Percentiles rank a stretch among this genome's conserved stretches.
phyloP scores from a whole-genome alignment of 2,797 vertebrate genomes.

The Hybognathus amarus region DNA sequence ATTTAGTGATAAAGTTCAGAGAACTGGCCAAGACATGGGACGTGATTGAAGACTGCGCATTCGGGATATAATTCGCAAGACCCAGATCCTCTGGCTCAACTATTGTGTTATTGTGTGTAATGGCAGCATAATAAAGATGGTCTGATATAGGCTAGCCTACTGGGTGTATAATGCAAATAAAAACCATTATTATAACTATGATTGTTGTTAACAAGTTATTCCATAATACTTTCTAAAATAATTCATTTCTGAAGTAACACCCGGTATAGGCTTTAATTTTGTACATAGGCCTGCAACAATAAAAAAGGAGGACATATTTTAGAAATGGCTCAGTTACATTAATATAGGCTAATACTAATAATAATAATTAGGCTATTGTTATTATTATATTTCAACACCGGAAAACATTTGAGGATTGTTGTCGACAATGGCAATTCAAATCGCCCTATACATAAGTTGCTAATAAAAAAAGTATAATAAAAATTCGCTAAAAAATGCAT shows the following conservation, averaged over 20 bases:
- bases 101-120: conserved; percentile 79
- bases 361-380: too few relatives aligned
- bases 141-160: conserved; percentile 69
- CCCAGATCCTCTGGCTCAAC: conserved; percentile 70
- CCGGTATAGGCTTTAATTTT: neutral
- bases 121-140: conserved; percentile 71
- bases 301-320: neutral
- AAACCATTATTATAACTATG: neutral
- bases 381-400: too few relatives aligned
- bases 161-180: neutral
- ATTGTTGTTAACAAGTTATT: neutral
- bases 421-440: neutral
- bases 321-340: neutral
- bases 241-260: neutral
- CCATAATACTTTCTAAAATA: neutral
- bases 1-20: conserved; percentile 89
- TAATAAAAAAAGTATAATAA: neutral
- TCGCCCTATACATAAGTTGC: neutral
- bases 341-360: neutral
- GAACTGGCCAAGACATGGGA: conserved; percentile 74
- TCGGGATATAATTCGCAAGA: conserved; percentile 65
- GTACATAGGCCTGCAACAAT: neutral
- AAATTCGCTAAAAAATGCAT: neutral
- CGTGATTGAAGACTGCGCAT: conserved; percentile 70
- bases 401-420: neutral